These are phyloP conservation scores for Heliconius congener DNA, from an alignment of 1,140 invertebrate genomes.

Conservation along the genomic window DNA sequence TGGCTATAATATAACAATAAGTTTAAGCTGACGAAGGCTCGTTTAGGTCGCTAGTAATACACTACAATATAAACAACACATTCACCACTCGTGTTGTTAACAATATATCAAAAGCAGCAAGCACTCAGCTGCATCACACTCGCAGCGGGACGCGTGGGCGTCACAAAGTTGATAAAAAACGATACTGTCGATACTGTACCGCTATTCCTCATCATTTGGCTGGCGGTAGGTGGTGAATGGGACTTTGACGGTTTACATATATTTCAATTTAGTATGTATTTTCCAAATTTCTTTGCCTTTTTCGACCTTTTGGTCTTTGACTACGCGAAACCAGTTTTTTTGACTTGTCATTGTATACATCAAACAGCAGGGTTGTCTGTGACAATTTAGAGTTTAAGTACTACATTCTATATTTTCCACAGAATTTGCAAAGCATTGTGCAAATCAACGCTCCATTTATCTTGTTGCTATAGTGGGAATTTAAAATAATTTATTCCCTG, in stretches of 20 bases:
- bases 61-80: neutral
- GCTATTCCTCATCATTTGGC: conserved; percentile 26
- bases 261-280: conserved; percentile 1
- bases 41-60: too few species aligned
- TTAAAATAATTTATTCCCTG: too few species aligned
- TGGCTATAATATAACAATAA: too few species aligned
- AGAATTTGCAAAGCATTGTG: too few species aligned
- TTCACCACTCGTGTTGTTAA: conserved; percentile 1
- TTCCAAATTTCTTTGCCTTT: neutral
- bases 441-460: too few species aligned
- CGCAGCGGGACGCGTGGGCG: conserved; percentile 20
- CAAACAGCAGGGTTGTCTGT: too few species aligned
- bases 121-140: conserved; percentile 1
- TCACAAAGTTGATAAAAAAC: conserved; percentile 22
- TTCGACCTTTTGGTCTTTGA: neutral
- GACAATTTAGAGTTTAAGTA: too few species aligned
- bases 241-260: neutral
- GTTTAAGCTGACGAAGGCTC: too few species aligned
- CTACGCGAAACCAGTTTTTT: too few species aligned
- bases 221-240: neutral
- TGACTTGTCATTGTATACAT: too few species aligned
- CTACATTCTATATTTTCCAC: too few species aligned
- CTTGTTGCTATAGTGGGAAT: too few species aligned
- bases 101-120: conserved; percentile 3
- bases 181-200: neutral